Evolutionary conservation across 2,113 vertebrate species (phyloP), one percentile per base, ranked within the genome.

Genomic region (Vulpes lagopus): DNA sequence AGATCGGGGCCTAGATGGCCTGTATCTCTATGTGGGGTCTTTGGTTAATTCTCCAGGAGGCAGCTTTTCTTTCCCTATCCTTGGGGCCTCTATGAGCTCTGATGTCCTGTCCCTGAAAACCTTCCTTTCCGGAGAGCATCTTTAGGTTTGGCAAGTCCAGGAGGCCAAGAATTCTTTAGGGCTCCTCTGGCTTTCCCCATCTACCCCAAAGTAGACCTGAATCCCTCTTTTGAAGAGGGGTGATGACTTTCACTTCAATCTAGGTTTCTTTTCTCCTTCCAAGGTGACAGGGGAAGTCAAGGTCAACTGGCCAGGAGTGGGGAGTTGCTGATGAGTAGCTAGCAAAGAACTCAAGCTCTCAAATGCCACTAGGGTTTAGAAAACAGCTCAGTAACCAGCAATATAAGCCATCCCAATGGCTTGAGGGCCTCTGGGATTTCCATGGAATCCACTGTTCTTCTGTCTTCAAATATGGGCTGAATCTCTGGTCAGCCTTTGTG

Each of bases 31-130:
- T 57, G 91, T 86, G 94, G 95, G 92, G 96, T 97, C 97, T 98
- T 98, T 98, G 98, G 98, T 97, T 98, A 96, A 96, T 96, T 87
- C 62, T 97, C 93, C 60, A 91, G 95, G 96, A 94, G 51, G 62
- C 96, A 86, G 95, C 51, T 88, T 93, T 85, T 65, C 73, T 55
- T 90, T 73, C 19, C 64, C 79, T 14, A 64, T 12, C 32, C 32
- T 62, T 19, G 55, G 55, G 51, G 11, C 67, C 84, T 80, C 49
- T 62, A 67, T 4, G 16, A 82, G 43, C 32, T 94, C 87, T 32
- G 27, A 71, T 43, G 65, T 51, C 16, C 69, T 86, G 32, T 10
- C n/a, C 74, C 51, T 73, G 55, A 67, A 95, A 57, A 15, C 57
- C 38, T 95, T 32, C 64, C 57, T 87, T 53, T 38, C 73, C 19